Conservation (phyloP, 2,113 vertebrate genomes). For the Paedocypris sp. region DNA sequence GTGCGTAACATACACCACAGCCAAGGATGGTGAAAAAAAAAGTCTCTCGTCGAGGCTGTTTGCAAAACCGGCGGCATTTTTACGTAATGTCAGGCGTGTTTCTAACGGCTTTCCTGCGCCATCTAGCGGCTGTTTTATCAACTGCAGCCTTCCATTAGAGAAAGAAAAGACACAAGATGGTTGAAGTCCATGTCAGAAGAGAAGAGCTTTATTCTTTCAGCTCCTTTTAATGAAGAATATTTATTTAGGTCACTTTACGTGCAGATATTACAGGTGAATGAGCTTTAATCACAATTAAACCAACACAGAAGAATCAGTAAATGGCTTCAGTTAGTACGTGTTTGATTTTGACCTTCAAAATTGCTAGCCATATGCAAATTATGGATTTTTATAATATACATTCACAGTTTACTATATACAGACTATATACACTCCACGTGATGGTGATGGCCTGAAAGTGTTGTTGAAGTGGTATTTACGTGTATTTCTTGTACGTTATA, state of each 20-base stretch:
- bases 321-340: no score
- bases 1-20: constrained; percentile 22
- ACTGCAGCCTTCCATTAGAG: constrained; percentile 15
- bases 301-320: no score
- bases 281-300: not conserved
- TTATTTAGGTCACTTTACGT: not conserved
- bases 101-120: constrained; percentile 39
- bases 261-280: not conserved
- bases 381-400: not conserved
- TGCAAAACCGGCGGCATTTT: constrained; percentile 23
- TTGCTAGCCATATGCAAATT: no score
- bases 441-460: no score
- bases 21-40: constrained; percentile 18
- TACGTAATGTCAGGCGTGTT: constrained; percentile 26
- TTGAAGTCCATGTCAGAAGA: constrained; percentile 16
- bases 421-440: no score
- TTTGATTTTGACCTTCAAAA: no score
- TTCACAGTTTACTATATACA: not conserved
- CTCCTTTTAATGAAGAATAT: not conserved
- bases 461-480: no score
- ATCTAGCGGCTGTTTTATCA: constrained; percentile 43
- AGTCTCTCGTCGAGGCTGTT: constrained; percentile 46
- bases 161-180: constrained; percentile 19
- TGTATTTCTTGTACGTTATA: no score
- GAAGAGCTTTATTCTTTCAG: not conserved